Base-by-base conservation (phyloP, 2,113 vertebrate genomes). In the Chamaetylas fuelleborni region DNA sequence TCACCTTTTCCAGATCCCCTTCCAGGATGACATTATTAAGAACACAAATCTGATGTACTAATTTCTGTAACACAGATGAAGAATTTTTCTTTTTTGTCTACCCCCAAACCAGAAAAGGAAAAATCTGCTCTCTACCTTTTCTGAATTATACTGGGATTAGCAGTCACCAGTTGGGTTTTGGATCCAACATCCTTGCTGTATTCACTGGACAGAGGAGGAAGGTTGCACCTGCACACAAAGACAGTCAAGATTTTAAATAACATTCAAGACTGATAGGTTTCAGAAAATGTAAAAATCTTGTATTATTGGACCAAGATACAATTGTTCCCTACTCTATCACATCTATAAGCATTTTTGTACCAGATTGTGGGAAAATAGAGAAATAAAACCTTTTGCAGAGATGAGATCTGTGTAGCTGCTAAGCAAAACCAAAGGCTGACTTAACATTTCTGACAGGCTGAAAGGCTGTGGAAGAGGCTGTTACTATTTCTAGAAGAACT, bases 71-170 rank as follows among this genome's bases (percentile, higher is more conserved):
- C 9, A 51, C 8, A 47, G 15, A 73, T 6, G 9, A 90, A 70
- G n/a, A 6, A 18, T 26, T 87, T 82, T 86, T 48, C 19, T 48
- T 92, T 92, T 86, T 92, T 72, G 22, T 79, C 88, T 91, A 9
- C 76, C 40, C 24, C 40, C 40, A 34, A 8, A 9, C 1, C n/a
- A 91, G 28, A 34, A 66, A 53, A 91, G 20, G 66, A 95, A 73
- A 34, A 89, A 85, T 4, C 34, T 12, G 20, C 13, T 77, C 45
- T 81, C 86, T 98, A 99, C 99, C 99, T 99, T 95, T 99, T 99
- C 94, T 99, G 98, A 82, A 99, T 99, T 91, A 99, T 99, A 97
- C 99, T 99, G 80, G 99, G 99, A 96, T 99, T 99, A 70, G 99
- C 99, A 20, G 99, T 99, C 85, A 99, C 99, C 96, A 99, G 96